Base-by-base conservation (phyloP, 2,797 vertebrate genomes). In the Semotilus atromaculatus region DNA sequence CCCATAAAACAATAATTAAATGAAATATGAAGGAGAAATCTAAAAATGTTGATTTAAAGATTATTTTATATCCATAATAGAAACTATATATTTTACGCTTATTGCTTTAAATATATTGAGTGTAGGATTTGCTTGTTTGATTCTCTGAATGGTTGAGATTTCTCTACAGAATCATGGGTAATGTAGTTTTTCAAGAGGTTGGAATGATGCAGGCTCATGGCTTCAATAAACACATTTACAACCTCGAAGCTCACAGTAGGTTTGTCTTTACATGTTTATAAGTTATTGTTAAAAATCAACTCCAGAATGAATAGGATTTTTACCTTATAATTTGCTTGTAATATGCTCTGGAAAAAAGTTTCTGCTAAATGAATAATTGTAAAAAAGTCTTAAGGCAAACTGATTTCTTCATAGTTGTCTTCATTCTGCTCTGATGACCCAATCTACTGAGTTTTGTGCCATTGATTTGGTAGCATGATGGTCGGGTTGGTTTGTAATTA, bases 301-400 rank as follows among this genome's bases (percentile, higher is more conserved):
- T 14, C 3, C 21, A 40, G 7, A 40, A n/a, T 14, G 2, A 13
- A 70, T 40, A 21, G 55, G 1, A n/a, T n/a, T 70, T 68, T 70
- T 3, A 23, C 21, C n/a, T 26, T 10, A 13, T 70, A 70, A 43
- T 16, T 14, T 16, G 67, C 36, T 58, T 43, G 36, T 14, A 10
- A 13, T 40, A 23, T 40, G 34, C 38, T 7, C 38, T 68, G 21
- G 67, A 23, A 43, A 43, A 71, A 43, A 71, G 40, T n/a, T 38
- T 71, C 40, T 43, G 13, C 38, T 13, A 71, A 71, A 71, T 43
- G 0, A 71, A 40, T 71, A 16, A 26, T 26, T 26, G 14, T 43
- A 71, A 40, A 43, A 14, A 43, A 78, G 7, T 34, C n/a, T 82
- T 77, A 67, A 81, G 67, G 84, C 51, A 74, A 31, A 84, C 78